These are phyloP conservation scores for Petrolisthes manimaculis DNA, from an alignment of 2,888 invertebrate species.

Conservation along the genomic window DNA sequence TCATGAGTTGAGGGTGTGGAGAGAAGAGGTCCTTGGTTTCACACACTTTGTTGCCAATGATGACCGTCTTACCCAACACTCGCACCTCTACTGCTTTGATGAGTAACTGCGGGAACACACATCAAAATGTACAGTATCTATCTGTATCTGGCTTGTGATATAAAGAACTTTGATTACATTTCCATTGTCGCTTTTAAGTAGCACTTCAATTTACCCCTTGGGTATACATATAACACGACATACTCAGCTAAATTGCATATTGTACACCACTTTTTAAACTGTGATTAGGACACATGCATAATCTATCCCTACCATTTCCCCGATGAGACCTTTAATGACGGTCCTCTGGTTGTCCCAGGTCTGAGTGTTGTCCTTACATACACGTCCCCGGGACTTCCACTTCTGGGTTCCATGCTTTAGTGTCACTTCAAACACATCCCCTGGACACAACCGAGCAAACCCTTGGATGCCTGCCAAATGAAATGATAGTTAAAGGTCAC, in stretches of 20 bases:
- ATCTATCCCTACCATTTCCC: slow-evolving; percentile 69
- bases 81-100: slow-evolving; percentile 72
- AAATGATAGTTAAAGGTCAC: neutral
- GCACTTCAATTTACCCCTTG: no score
- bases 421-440: slow-evolving; percentile 75
- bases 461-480: slow-evolving; percentile 73
- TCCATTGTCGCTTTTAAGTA: no score
- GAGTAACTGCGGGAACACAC: slow-evolving; percentile 68
- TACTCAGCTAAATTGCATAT: no score
- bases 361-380: slow-evolving; percentile 73
- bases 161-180: neutral
- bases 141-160: neutral
- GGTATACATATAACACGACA: no score
- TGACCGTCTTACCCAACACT: slow-evolving; percentile 68
- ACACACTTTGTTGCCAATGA: slow-evolving; percentile 74
- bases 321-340: slow-evolving; percentile 72
- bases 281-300: neutral
- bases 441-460: slow-evolving; percentile 74
- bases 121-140: neutral
- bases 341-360: slow-evolving; percentile 72
- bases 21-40: slow-evolving; percentile 74
- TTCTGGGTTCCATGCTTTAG: slow-evolving; percentile 74
- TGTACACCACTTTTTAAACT: no score
- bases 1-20: slow-evolving; percentile 75
- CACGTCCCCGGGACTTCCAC: slow-evolving; percentile 74